Conservation (phyloP, 2,113 vertebrate species). For the Mungos mungo region DNA sequence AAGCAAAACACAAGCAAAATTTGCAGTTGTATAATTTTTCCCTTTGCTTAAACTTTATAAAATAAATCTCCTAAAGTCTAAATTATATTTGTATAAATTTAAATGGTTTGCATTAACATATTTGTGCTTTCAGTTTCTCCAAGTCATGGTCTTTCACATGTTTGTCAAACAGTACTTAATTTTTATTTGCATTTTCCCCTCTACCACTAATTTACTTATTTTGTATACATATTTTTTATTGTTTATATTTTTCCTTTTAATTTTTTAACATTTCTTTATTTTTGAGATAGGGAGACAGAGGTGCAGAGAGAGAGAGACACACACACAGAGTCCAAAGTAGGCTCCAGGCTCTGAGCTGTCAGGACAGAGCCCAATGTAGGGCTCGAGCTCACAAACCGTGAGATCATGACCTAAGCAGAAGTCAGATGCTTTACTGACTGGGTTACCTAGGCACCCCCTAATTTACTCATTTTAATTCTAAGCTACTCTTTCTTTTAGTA, state of each 20-base stretch:
- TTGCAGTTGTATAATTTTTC: neutral
- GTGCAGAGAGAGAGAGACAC: no score
- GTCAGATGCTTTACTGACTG: no score
- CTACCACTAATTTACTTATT: neutral
- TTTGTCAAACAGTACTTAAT: neutral
- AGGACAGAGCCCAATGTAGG: no score
- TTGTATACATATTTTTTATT: neutral
- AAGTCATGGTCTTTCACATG: neutral
- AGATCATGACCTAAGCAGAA: no score
- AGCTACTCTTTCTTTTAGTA: neutral
- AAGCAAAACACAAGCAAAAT: neutral
- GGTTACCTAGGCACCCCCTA: no score
- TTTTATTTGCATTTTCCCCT: neutral
- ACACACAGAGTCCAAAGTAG: no score
- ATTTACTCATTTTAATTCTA: neutral
- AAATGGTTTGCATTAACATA: neutral
- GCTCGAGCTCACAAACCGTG: no score
- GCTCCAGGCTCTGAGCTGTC: no score
- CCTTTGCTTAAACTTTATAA: neutral
- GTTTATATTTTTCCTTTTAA: no score
- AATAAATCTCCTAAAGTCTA: neutral
- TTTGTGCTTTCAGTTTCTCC: neutral
- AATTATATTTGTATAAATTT: neutral
- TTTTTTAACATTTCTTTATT: no score
- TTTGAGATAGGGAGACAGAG: no score